Percentiles rank a stretch among this genome's conserved stretches.
phyloP scores from a whole-genome alignment of 2,888 invertebrate species.

The Thereva unica region DNA sequence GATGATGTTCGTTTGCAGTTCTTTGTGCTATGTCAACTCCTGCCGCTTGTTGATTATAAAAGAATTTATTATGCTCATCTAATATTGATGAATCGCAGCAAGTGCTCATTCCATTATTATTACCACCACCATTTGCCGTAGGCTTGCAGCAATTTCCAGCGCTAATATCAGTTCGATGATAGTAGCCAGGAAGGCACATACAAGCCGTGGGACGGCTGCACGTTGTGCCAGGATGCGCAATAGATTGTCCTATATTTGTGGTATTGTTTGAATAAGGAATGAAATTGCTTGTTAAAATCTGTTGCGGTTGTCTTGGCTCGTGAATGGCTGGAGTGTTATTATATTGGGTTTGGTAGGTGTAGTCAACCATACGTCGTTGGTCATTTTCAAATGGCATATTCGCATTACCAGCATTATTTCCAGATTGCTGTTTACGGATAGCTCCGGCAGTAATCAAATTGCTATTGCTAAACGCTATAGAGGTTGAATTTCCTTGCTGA shows the following conservation, averaged over 20 bases:
- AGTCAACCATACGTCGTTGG: too few relatives aligned
- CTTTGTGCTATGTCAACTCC: constrained; percentile 19
- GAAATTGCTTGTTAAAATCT: neutral
- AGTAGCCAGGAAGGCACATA: constrained; percentile 43
- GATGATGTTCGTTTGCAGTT: constrained; percentile 35
- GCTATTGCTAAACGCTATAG: too few relatives aligned
- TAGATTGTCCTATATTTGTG: neutral
- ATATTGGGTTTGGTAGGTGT: too few relatives aligned
- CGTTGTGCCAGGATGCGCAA: constrained; percentile 4
- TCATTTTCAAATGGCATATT: too few relatives aligned
- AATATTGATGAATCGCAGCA: constrained; percentile 30
- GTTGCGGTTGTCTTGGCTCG: constrained; percentile 37
- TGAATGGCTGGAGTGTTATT: too few relatives aligned
- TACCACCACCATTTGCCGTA: neutral
- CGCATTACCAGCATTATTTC: too few relatives aligned
- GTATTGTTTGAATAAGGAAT: constrained; percentile 13
- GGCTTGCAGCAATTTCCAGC: constrained; percentile 44
- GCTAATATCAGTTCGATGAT: constrained; percentile 44
- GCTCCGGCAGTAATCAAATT: neutral
- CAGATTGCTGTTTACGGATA: constrained; percentile 30
- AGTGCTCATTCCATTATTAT: neutral
- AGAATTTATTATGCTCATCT: constrained; percentile 39
- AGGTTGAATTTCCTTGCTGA: neutral
- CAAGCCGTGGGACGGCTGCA: constrained; percentile 28
- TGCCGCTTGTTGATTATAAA: constrained; percentile 31